Evolutionary conservation across 2,797 vertebrate genomes (phyloP).

Genomic region (Microcaecilia unicolor): DNA sequence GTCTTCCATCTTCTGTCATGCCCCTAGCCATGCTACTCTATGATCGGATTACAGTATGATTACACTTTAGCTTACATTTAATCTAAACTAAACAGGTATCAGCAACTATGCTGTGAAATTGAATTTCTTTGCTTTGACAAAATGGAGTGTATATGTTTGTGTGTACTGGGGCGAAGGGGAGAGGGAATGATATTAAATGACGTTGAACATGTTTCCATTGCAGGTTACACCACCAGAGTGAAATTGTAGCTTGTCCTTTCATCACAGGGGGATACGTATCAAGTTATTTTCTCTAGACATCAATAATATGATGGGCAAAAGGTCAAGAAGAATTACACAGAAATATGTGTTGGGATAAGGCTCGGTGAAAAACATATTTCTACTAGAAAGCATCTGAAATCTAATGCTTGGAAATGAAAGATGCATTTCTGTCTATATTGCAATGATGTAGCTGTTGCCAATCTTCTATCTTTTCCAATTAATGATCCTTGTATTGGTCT

Average conservation of each 20-base stretch:
- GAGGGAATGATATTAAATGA: conserved; percentile 6
- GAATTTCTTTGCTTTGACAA: conserved; percentile 17
- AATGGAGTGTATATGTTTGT: too few relatives aligned
- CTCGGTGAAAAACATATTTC: conserved; percentile 2
- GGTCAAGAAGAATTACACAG: conserved; percentile 19
- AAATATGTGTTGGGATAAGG: conserved; percentile 10
- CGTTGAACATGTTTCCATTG: conserved; percentile 25
- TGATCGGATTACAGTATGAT: conserved; percentile 27
- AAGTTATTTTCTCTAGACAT: conserved; percentile 21
- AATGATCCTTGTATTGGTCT: conserved; percentile 22
- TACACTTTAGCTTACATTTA: conserved; percentile 22
- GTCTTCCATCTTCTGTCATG: conserved; percentile 8
- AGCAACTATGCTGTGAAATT: conserved; percentile 25
- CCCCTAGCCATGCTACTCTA: background rate
- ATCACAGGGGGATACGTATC: conserved; percentile 12
- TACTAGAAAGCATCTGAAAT: conserved; percentile 9
- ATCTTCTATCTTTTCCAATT: conserved; percentile 18
- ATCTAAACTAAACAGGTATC: conserved; percentile 17
- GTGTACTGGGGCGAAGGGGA: conserved; percentile 1
- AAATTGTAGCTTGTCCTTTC: conserved; percentile 20
- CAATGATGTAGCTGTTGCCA: background rate
- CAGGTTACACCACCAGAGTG: conserved; percentile 18
- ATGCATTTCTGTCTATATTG: background rate
- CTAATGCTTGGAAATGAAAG: conserved; percentile 5
- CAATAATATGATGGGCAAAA: conserved; percentile 3